These are phyloP conservation scores for Eleutherodactylus coqui DNA, from an alignment of 2,797 vertebrate genomes.

Conservation along the genomic window DNA sequence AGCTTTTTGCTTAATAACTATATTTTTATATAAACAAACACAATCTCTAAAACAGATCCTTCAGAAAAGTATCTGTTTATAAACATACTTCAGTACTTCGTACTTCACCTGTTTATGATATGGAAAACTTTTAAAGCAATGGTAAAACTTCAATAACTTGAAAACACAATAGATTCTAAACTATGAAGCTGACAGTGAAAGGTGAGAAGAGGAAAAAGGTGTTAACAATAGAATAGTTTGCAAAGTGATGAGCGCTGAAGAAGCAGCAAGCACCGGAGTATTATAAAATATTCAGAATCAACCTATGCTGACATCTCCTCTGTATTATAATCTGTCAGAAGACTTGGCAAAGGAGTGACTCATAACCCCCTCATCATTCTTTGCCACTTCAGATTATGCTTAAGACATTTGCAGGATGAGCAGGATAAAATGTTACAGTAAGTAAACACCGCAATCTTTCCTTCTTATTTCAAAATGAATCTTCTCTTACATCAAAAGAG, in stretches of 20 bases:
- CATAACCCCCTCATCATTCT: conserved; percentile 51
- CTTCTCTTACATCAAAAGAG: conserved; percentile 2
- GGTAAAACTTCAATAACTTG: neutral
- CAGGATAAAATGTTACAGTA: conserved; percentile 38
- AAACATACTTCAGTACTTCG: neutral
- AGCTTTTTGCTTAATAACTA: neutral
- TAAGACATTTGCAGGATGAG: conserved; percentile 39
- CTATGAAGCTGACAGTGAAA: conserved; percentile 5
- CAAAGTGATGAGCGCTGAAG: conserved; percentile 68
- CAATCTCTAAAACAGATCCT: neutral
- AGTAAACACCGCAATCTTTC: conserved; percentile 32
- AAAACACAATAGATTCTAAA: neutral
- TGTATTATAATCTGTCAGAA: conserved; percentile 57
- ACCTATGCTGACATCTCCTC: conserved; percentile 68
- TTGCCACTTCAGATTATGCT: conserved; percentile 58
- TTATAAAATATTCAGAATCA: conserved; percentile 69
- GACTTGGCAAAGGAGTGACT: conserved; percentile 51
- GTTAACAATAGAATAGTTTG: conserved; percentile 40
- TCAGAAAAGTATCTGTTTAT: neutral
- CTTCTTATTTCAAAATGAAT: conserved; percentile 22
- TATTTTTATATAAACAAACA: neutral
- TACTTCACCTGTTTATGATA: neutral
- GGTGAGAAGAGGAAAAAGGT: conserved; percentile 3
- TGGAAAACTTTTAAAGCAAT: neutral
- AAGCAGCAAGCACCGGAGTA: conserved; percentile 68